Evolutionary conservation across 2,888 invertebrate species (phyloP).

Genomic region (Eupeodes luniger): DNA sequence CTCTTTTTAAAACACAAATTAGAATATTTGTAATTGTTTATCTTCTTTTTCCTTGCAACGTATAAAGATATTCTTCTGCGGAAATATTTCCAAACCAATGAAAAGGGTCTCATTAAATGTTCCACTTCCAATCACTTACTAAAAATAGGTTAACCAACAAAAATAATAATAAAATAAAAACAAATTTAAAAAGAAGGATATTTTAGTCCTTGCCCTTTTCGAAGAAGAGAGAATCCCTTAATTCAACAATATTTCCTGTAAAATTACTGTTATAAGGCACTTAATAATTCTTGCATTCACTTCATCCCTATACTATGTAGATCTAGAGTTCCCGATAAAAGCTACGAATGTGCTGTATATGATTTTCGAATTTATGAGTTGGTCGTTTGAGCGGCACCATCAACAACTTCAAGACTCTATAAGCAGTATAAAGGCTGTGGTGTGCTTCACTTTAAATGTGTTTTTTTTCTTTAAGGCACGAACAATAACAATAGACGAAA

Average conservation of each 20-base stretch:
- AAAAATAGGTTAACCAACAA: neutral
- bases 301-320: neutral
- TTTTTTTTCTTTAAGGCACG: slow-evolving; percentile 59
- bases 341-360: slow-evolving; percentile 43
- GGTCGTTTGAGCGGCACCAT: slow-evolving; percentile 42
- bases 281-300: slow-evolving; percentile 42
- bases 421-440: neutral
- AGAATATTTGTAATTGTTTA: slow-evolving; percentile 32
- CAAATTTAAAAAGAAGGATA: neutral
- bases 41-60: slow-evolving; percentile 42
- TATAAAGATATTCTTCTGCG: slow-evolving; percentile 55
- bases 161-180: neutral
- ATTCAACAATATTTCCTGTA: slow-evolving; percentile 44
- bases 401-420: slow-evolving; percentile 5
- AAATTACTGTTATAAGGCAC: slow-evolving; percentile 64
- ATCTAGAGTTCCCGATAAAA: slow-evolving; percentile 55
- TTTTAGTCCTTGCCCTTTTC: slow-evolving; percentile 59
- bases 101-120: slow-evolving; percentile 66
- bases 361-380: slow-evolving; percentile 52
- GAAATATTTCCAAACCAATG: slow-evolving; percentile 71
- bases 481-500: slow-evolving; percentile 42
- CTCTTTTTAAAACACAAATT: slow-evolving; percentile 51
- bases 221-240: neutral
- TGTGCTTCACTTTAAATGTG: slow-evolving; percentile 35
- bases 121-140: neutral